Evolutionary conservation across 2,888 invertebrate genomes (phyloP), one percentile per base, ranked within the genome.

Genomic region (Leptopilina drosophilae): DNA sequence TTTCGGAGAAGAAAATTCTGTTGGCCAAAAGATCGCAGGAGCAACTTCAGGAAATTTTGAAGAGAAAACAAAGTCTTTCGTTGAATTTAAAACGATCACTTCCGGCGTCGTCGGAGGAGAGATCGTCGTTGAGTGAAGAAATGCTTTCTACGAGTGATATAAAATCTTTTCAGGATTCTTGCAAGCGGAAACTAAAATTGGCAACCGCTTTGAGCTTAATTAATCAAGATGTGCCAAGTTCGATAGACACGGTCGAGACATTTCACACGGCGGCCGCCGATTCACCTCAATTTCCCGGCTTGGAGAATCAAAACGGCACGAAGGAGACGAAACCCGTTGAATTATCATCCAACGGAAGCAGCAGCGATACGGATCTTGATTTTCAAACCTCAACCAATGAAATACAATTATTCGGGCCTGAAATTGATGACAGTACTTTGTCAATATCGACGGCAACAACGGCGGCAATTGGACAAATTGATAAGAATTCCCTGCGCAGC

Each of bases 241-340:
- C 90, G 5, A 80, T 91, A 15, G 93, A 92, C 26, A 93, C 94
- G 78, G 94, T 94, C 82, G 95, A 95, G 87, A 95, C 96, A 0
- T 96, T 95, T 92, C 96, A 96, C 92, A 96, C 96, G 26, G 96
- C 96, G 0, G 93, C 95, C 7, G 94, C 94, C 0, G 93, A 94
- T 82, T 93, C 86, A 80, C 93, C 90, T 78, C 77, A 67, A 33
- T 84, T 84, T 56, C 82, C 81, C 0, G 42, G 62, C 11, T 33
- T 59, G 40, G 53, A 42, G 83, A 76, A 66, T 66, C 78, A 80
- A 80, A 80, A 79, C 78, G 56, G 84, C 81, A 75, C 64, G 76
- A 62, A 11, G 49, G 77, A 20, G 40, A 67, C 64, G 26, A 81
- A 77, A 76, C 66, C 65, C 78, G 62, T 77, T 59, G 64, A 64